Evolutionary conservation across 2,113 vertebrate species (phyloP).

Genomic region (human): GRCh38 chr22:43572001-43572500

Average conservation of each 20-base stretch:
- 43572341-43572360: fast-evolving
- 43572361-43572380: too few species aligned
- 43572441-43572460: not conserved
- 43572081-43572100: fast-evolving
- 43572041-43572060: fast-evolving
- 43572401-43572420: not conserved
- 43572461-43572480: not conserved
- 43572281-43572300: fast-evolving
- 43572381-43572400: not conserved
- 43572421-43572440: not conserved
- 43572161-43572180: fast-evolving
- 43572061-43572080: fast-evolving
- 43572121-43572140: fast-evolving
- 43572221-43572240: fast-evolving
- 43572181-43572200: not conserved
- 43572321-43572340: not conserved
- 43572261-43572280: fast-evolving
- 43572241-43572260: fast-evolving
- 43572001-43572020: not conserved
- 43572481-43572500: not conserved
- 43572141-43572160: fast-evolving
- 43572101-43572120: not conserved
- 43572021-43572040: fast-evolving
- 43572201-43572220: fast-evolving
- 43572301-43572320: fast-evolving